phyloP scores from a whole-genome alignment of 64 coral and sea anemone species.

The Stylophora pistillata region DNA sequence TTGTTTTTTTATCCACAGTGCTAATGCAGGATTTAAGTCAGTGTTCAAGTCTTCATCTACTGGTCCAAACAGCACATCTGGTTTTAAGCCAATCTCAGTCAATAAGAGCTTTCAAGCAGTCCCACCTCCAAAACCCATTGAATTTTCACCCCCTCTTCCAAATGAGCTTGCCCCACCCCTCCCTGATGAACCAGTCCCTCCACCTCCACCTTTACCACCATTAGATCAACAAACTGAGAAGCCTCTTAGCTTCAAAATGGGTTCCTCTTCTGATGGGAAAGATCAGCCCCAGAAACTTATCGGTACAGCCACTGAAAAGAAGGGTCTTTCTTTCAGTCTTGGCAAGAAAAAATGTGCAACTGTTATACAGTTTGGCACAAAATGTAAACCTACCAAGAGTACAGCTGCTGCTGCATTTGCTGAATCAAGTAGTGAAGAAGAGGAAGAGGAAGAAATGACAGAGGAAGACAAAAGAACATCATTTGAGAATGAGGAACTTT shows the following conservation, averaged over 20 bases:
- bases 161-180: slow-evolving; percentile 67
- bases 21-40: slow-evolving; percentile 35
- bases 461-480: slow-evolving; percentile 31
- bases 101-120: slow-evolving; percentile 65
- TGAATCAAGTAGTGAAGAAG: slow-evolving; percentile 87
- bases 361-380: slow-evolving; percentile 51
- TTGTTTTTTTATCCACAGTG: slow-evolving; percentile 37
- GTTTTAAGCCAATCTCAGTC: slow-evolving; percentile 80
- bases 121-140: slow-evolving; percentile 58
- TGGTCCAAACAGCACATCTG: slow-evolving; percentile 42
- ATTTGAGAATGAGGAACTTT: slow-evolving; percentile 64
- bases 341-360: slow-evolving; percentile 44
- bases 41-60: slow-evolving; percentile 42
- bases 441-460: slow-evolving; percentile 42
- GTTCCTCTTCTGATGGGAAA: slow-evolving; percentile 16
- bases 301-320: slow-evolving; percentile 5
- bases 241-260: slow-evolving; percentile 66
- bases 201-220: slow-evolving; percentile 50
- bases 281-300: slow-evolving; percentile 30
- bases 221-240: slow-evolving; percentile 43
- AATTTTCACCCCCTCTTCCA: slow-evolving; percentile 44
- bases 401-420: slow-evolving; percentile 76
- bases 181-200: slow-evolving; percentile 56
- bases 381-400: slow-evolving; percentile 47
- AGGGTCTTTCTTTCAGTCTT: slow-evolving; percentile 58